phyloP scores from a whole-genome alignment of 2,113 vertebrate genomes.

The Tupaia chinensis region DNA sequence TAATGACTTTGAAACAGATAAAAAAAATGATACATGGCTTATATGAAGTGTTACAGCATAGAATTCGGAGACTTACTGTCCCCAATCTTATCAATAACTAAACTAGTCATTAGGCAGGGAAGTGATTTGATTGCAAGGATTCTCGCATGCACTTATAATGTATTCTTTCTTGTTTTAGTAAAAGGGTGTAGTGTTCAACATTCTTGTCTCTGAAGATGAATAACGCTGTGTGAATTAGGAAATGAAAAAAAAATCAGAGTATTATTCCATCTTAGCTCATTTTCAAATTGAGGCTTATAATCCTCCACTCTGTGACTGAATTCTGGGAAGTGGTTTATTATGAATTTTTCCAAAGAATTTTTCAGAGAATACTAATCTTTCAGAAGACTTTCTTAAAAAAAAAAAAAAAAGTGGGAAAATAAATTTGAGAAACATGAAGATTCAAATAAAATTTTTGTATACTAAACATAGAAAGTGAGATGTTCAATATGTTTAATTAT shows the following conservation, averaged over 20 bases:
- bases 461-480: constrained; percentile 36
- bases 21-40: constrained; percentile 63
- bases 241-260: constrained; percentile 41
- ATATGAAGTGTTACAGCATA: background rate
- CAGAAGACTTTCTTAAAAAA: background rate
- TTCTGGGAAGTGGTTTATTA: background rate
- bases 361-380: constrained; percentile 39
- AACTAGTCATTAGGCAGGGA: background rate
- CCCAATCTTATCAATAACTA: constrained; percentile 36
- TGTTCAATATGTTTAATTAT: background rate
- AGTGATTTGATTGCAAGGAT: constrained; percentile 16
- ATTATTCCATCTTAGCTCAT: constrained; percentile 15
- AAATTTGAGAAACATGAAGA: constrained; percentile 20
- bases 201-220: constrained; percentile 18
- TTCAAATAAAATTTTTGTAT: background rate
- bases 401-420: constrained; percentile 12
- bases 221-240: constrained; percentile 41
- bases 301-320: background rate
- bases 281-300: constrained; percentile 14
- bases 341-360: constrained; percentile 1
- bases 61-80: constrained; percentile 1
- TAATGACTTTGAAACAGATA: constrained; percentile 32
- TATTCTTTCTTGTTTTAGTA: constrained; percentile 33
- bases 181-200: background rate
- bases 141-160: background rate